Base-by-base conservation (phyloP, 2,797 vertebrate species). In the Australoheros facetus region DNA sequence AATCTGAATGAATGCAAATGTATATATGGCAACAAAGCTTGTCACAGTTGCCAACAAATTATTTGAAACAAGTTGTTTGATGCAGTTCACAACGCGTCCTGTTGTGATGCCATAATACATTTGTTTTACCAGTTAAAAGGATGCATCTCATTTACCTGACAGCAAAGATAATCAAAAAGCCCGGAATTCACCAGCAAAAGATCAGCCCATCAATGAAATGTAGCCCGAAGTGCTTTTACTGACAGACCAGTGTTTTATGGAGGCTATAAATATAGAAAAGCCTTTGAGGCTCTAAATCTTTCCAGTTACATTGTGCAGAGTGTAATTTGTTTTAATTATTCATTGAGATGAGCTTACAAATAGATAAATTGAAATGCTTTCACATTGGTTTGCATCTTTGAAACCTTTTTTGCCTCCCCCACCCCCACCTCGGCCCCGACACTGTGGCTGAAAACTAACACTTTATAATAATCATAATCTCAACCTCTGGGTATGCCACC, bases 321-420 rank as follows among this genome's bases (percentile, higher is more conserved):
- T 84, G 89, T 89, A 92, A 94, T 94, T 91, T 88, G 77, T 89
- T 93, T 92, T 93, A 95, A 95, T 94, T 93, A 92, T 89, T 74
- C 84, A 94, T 94, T 94, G 88, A 92, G 88, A 92, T 92, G 76
- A 91, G 87, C 93, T 94, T 92, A 93, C 85, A 88, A 85, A 72
- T 74, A 86, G 83, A 93, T 85, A 82, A 88, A 90, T 34, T 85
- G 59, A 87, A 87, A 62, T 69, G 60, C 73, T 84, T 80, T 89
- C 82, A 88, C 54, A 8, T 56, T 81, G 73, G 69, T 75, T 57
- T 8, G 42, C 66, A 55, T 58, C 62, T 83, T 76, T 89, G 75
- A 82, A 66, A 39, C 53, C 4, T 13, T 42, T 42, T 34, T 2
- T 8, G 32, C 42, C 34, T 42, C 13, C 21, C 34, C n/a, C 34